Evolutionary conservation across 64 coral and sea anemone genomes (phyloP).

Genomic region (Dendronephthya gigantea): DNA sequence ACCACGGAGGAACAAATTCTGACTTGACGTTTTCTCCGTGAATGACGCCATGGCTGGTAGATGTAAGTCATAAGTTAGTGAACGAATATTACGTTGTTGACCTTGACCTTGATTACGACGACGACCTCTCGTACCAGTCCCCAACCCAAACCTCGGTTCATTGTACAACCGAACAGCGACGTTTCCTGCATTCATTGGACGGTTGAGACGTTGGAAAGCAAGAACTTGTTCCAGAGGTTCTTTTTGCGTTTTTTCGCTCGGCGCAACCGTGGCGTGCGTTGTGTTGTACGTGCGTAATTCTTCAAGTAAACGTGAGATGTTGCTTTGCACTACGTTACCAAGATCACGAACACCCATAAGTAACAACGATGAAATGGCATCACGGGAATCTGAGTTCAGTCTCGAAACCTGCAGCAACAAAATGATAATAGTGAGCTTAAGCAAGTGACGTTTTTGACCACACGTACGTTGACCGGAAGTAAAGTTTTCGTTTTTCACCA

Average conservation of each 20-base stretch:
- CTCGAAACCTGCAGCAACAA: background rate
- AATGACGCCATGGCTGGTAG: background rate
- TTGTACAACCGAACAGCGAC: background rate
- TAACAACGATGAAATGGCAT: background rate
- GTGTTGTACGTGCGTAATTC: background rate
- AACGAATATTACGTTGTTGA: background rate
- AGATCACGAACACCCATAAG: background rate
- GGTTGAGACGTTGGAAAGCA: slow-evolving; percentile 9
- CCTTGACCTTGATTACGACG: slow-evolving; percentile 1
- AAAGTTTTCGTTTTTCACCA: no score
- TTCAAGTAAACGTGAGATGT: background rate
- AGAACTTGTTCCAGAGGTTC: background rate
- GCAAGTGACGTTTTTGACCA: no score
- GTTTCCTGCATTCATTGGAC: background rate
- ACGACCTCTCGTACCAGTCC: background rate
- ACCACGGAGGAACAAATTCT: slow-evolving; percentile 6
- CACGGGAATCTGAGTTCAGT: background rate
- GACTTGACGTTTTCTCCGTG: slow-evolving; percentile 1
- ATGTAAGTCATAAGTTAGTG: background rate
- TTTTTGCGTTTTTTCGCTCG: background rate
- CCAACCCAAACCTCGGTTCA: background rate
- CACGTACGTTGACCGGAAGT: no score
- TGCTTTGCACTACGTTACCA: background rate
- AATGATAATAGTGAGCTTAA: no score
- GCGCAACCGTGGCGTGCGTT: background rate